These are phyloP conservation scores for Ephialtes manifestator DNA, from an alignment of 2,888 invertebrate genomes.

Conservation along the genomic window DNA sequence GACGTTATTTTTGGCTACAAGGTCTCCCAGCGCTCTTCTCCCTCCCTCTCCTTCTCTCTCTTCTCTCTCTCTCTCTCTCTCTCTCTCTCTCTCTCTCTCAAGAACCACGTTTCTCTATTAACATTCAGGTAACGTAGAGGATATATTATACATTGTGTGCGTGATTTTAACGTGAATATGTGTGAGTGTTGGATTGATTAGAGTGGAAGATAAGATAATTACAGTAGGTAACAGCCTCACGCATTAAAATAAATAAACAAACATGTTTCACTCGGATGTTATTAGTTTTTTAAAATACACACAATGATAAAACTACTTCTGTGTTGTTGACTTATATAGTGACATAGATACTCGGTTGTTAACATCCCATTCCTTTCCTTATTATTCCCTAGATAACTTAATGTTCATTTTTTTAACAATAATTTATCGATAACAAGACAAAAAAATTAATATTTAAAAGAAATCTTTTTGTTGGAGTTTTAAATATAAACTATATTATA, in stretches of 20 bases:
- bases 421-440: too few species aligned
- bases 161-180: conserved; percentile 27
- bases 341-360: not conserved
- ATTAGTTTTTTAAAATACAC: conserved; percentile 69
- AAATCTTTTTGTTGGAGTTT: too few species aligned
- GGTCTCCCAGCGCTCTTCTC: conserved; percentile 12
- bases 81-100: not conserved
- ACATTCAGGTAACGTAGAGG: conserved; percentile 24
- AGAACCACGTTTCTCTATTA: conserved; percentile 29
- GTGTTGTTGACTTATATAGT: not conserved
- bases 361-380: not conserved
- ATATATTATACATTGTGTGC: conserved; percentile 18
- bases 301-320: conserved; percentile 30
- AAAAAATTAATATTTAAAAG: too few species aligned
- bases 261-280: conserved; percentile 65
- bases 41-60: not conserved
- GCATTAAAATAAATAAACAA: conserved; percentile 15
- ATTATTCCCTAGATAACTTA: too few species aligned
- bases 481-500: too few species aligned
- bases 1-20: conserved; percentile 58
- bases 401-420: too few species aligned
- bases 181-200: conserved; percentile 3
- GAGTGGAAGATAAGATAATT: conserved; percentile 37
- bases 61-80: not conserved
- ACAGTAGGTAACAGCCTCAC: conserved; percentile 29